phyloP scores from a whole-genome alignment of 2,797 vertebrate species.

The Yasuhikotakia modesta region DNA sequence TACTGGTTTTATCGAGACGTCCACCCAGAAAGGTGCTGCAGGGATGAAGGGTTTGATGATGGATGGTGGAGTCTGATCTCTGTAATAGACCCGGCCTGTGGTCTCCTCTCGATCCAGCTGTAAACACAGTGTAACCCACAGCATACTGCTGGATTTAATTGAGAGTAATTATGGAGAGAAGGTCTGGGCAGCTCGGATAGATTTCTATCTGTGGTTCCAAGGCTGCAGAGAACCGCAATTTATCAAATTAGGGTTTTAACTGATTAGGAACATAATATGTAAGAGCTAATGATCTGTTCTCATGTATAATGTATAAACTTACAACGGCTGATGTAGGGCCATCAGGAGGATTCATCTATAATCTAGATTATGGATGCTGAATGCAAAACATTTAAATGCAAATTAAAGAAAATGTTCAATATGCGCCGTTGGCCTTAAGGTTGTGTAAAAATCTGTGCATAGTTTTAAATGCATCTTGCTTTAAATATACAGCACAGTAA shows the following conservation, averaged over 20 bases:
- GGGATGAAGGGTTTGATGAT: conserved; percentile 32
- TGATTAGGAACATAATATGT: not conserved
- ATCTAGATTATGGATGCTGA: not conserved
- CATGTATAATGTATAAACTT: not conserved
- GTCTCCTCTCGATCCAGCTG: conserved; percentile 8
- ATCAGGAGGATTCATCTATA: not conserved
- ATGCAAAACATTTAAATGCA: not conserved
- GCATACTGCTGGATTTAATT: conserved; percentile 2
- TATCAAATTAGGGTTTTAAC: conserved; percentile 4
- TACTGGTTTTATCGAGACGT: conserved; percentile 9
- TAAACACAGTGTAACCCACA: conserved; percentile 1
- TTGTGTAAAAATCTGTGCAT: not conserved
- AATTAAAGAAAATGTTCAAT: not conserved
- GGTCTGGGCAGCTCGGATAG: not conserved
- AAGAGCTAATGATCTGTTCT: not conserved
- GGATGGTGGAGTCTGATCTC: conserved; percentile 25
- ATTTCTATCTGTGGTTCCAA: not conserved
- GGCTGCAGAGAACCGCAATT: not conserved
- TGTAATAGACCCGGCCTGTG: conserved; percentile 40
- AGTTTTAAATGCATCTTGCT: not conserved
- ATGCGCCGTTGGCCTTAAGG: not conserved
- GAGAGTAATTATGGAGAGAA: conserved; percentile 2
- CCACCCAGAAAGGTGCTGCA: conserved; percentile 13
- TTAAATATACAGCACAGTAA: too few relatives aligned
- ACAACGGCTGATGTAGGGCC: too few relatives aligned